These are phyloP conservation scores for Hypercompe scribonia DNA, from an alignment of 2,888 invertebrate species.

Conservation along the genomic window DNA sequence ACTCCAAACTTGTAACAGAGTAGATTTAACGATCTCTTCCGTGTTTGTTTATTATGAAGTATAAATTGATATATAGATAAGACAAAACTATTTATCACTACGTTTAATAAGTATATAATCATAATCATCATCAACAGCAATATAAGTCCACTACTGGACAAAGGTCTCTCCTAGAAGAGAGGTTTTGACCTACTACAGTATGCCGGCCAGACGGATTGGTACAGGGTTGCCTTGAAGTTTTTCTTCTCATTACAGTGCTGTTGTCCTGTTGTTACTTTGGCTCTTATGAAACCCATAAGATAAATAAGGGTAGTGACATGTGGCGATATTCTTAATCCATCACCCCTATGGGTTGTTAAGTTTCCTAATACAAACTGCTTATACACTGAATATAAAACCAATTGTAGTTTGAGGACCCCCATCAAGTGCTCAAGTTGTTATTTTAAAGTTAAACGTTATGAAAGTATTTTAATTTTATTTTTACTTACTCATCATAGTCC, in stretches of 20 bases:
- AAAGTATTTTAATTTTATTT: neutral
- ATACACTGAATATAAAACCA: neutral
- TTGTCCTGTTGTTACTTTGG: too few species aligned
- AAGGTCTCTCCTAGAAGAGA: too few species aligned
- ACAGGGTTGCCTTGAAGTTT: too few species aligned
- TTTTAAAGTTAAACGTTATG: neutral
- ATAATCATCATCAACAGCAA: too few species aligned
- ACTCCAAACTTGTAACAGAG: neutral
- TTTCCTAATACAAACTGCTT: neutral
- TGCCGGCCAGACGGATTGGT: too few species aligned
- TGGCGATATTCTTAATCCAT: too few species aligned
- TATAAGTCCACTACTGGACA: too few species aligned
- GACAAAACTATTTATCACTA: neutral
- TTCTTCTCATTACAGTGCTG: too few species aligned
- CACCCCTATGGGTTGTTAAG: too few species aligned
- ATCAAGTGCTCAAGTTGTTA: neutral
- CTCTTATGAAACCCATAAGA: too few species aligned
- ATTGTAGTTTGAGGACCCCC: neutral
- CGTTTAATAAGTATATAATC: neutral
- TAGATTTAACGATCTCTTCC: neutral
- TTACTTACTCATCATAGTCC: constrained; percentile 81
- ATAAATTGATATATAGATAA: neutral
- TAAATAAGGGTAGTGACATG: too few species aligned
- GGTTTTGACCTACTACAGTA: too few species aligned
- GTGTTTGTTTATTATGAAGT: neutral